Conservation (phyloP, 1,140 invertebrate genomes). For the Drosophila busckii region DNA sequence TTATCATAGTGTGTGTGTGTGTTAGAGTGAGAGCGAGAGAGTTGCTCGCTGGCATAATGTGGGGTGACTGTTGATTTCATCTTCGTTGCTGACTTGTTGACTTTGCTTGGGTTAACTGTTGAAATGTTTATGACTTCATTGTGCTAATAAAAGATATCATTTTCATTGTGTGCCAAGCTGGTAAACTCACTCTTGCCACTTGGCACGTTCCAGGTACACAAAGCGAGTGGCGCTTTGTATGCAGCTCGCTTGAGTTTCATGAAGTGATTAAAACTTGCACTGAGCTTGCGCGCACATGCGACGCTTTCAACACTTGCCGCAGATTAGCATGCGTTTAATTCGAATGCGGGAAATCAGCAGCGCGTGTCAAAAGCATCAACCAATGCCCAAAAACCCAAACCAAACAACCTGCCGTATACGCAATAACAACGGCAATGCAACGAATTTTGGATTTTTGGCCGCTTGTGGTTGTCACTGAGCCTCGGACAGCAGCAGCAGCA, state of each 20-base stretch:
- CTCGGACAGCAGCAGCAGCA: no score
- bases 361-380: conserved; percentile 73
- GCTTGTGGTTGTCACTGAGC: neutral
- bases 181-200: neutral
- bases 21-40: conserved; percentile 6
- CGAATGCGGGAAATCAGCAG: conserved; percentile 47
- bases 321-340: conserved; percentile 65
- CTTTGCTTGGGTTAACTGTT: conserved; percentile 59
- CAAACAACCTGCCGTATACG: conserved; percentile 45
- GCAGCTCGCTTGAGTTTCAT: no score
- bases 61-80: conserved; percentile 69
- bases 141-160: conserved; percentile 72
- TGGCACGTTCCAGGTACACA: no score
- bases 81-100: conserved; percentile 72
- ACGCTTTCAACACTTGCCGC: no score
- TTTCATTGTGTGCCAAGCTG: conserved; percentile 20
- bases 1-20: conserved; percentile 39
- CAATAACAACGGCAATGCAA: conserved; percentile 27
- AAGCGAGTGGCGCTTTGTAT: no score
- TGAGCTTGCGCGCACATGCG: no score
- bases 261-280: conserved; percentile 6
- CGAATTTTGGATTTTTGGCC: conserved; percentile 15
- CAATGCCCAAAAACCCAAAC: conserved; percentile 32
- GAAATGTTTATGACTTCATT: conserved; percentile 74
- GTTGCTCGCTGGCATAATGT: conserved; percentile 39